phyloP scores from a whole-genome alignment of 2,797 vertebrate species.

The Brachyrhaphis roseni region DNA sequence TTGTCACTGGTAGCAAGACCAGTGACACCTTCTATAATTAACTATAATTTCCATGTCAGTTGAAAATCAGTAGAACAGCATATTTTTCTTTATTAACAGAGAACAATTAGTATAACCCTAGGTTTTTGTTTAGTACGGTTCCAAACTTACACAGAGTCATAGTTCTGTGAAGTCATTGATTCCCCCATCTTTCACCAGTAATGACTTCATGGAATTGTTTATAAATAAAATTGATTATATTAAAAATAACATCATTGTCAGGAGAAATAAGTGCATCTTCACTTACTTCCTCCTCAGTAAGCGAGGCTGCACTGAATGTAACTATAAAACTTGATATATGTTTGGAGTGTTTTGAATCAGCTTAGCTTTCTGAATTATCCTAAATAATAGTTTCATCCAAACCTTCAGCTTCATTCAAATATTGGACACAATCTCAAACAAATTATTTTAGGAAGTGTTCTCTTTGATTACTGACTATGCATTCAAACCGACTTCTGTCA shows the following conservation, averaged over 20 bases:
- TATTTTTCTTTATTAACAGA: background rate
- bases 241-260: background rate
- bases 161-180: background rate
- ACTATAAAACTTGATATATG: background rate
- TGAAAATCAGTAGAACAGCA: background rate
- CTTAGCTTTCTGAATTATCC: background rate
- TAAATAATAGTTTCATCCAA: background rate
- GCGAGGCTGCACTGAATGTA: background rate
- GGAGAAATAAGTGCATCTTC: too few relatives aligned
- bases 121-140: background rate
- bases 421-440: background rate
- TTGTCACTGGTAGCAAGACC: background rate
- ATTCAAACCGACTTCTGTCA: too few relatives aligned
- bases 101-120: background rate
- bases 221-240: background rate
- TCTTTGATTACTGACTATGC: background rate
- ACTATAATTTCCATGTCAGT: background rate
- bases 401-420: background rate
- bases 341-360: background rate
- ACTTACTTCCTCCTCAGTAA: background rate
- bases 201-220: background rate
- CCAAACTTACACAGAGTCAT: background rate
- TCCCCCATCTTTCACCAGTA: background rate
- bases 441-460: background rate
- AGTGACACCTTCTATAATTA: background rate